phyloP scores from a whole-genome alignment of 2,888 invertebrate species.

The Mythimna pallens region DNA sequence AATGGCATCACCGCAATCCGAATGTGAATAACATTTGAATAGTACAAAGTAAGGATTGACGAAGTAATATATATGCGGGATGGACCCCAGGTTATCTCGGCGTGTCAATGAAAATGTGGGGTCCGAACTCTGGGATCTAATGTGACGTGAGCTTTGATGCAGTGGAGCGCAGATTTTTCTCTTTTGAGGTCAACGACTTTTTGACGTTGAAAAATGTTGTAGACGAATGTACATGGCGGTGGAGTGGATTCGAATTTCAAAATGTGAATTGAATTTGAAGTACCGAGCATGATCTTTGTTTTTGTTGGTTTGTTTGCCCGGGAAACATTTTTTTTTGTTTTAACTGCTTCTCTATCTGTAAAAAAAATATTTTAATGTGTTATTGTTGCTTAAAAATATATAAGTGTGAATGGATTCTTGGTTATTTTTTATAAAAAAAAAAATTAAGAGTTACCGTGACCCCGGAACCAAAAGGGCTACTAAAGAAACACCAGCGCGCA shows the following conservation, averaged over 20 bases:
- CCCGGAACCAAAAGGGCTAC: too few species aligned
- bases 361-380: too few species aligned
- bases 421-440: too few species aligned
- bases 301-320: background rate
- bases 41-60: conserved; percentile 53
- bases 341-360: too few species aligned
- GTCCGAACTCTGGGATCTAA: conserved; percentile 28
- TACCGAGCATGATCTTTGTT: background rate
- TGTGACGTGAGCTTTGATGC: conserved; percentile 40
- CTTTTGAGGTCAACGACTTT: conserved; percentile 4
- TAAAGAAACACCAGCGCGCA: too few species aligned
- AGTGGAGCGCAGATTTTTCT: conserved; percentile 7
- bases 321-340: background rate
- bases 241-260: background rate
- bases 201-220: conserved; percentile 4
- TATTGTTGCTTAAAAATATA: too few species aligned
- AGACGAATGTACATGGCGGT: background rate
- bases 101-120: conserved; percentile 62
- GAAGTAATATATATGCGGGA: conserved; percentile 73
- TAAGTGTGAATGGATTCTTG: too few species aligned
- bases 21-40: conserved; percentile 61
- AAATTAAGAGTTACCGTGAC: too few species aligned
- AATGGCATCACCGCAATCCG: conserved; percentile 24
- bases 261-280: background rate
- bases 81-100: conserved; percentile 65